Conservation (phyloP, 2,797 vertebrate genomes). For the Helostoma temminkii region DNA sequence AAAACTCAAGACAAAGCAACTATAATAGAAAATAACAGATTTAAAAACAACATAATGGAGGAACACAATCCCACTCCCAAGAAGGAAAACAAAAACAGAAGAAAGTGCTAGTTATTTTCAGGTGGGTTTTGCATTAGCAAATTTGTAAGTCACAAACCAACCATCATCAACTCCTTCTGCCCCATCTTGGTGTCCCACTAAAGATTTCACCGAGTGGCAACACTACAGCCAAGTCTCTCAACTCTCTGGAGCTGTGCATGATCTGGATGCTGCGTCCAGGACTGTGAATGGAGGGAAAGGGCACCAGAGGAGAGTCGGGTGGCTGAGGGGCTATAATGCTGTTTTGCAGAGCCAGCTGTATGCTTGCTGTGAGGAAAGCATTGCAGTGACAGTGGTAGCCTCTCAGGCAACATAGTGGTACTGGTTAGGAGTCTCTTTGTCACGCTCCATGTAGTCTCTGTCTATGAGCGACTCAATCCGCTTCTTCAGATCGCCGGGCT, state of each 20-base stretch:
- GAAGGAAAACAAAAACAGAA: conserved; percentile 53
- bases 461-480: conserved; percentile 97
- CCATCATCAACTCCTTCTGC: conserved; percentile 61
- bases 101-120: conserved; percentile 79
- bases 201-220: conserved; percentile 53
- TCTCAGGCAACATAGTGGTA: conserved; percentile 96
- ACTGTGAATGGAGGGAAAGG: conserved; percentile 53
- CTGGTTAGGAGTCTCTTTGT: conserved; percentile 95
- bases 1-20: conserved; percentile 73
- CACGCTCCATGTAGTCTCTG: conserved; percentile 97
- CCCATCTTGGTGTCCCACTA: conserved; percentile 45
- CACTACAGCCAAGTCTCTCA: conserved; percentile 54
- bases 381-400: conserved; percentile 46
- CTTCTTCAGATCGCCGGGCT: conserved; percentile 97
- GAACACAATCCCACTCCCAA: conserved; percentile 50
- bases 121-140: conserved; percentile 75
- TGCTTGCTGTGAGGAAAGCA: conserved; percentile 66
- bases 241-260: conserved; percentile 60
- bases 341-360: conserved; percentile 62
- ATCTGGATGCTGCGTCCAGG: conserved; percentile 58
- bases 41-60: conserved; percentile 57
- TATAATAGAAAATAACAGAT: conserved; percentile 74
- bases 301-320: conserved; percentile 66
- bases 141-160: conserved; percentile 69
- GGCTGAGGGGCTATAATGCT: conserved; percentile 69